Base-by-base conservation (phyloP, 2,888 invertebrate genomes). In the Xestoiulus laeticollis region DNA sequence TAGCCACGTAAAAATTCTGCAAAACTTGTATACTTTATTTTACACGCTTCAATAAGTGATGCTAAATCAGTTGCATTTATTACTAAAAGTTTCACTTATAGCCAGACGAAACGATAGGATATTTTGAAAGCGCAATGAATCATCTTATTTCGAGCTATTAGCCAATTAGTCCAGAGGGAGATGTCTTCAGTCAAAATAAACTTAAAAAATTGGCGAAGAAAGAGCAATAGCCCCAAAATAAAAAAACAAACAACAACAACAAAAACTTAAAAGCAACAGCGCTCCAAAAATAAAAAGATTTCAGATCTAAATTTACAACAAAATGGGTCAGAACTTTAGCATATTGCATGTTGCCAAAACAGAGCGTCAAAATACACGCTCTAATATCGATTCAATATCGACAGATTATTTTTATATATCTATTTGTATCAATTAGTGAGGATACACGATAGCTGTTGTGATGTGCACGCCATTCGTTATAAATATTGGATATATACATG, bases 191-290 rank as follows among this genome's bases (percentile, higher is more conserved):
- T 68, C 26, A 26, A 68, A 68, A 68, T 68, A 68, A 68, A 26
- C 68, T 26, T 26, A 68, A 68, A 68, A 68, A 26, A 26, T 59
- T 26, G 68, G 26, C 68, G 68, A 68, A 68, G 68, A 68, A 68
- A 68, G 68, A 26, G 68, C 68, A 68, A 68, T 68, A 68, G 68
- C 68, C 68, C 26, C 68, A 26, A 68, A 68, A 26, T 26, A 68
- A 68, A 68, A 26, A 26, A 68, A 68, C 12, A 26, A 26, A 68
- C 68, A 10, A 12, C 0, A n/a, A n/a, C n/a, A n/a, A n/a, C n/a
- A n/a, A n/a, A n/a, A n/a, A n/a, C n/a, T n/a, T n/a, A n/a, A n/a
- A n/a, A 68, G 68, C 68, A 68, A 68, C 68, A 68, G 26, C 10
- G 68, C 26, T 30, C 68, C 68, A 68, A 10, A 68, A 68, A 68